Percentiles rank a stretch among this genome's conserved stretches.
Evolutionary conservation across 1,140 invertebrate genomes (phyloP).

Genomic region (Platyscapa corneri): DNA sequence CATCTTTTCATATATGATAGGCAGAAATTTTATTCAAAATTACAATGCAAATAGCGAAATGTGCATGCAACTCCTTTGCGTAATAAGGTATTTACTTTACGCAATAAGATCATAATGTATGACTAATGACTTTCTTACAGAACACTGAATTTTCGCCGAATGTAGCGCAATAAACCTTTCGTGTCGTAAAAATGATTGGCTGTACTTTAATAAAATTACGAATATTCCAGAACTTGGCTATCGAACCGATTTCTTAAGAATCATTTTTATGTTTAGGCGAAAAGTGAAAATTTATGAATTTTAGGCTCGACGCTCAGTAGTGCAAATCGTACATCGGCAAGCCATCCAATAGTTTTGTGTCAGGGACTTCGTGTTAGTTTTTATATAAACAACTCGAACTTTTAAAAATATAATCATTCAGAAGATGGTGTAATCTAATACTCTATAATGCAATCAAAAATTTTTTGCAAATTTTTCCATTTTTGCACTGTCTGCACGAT

Average conservation of each 20-base stretch:
- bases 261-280: background rate
- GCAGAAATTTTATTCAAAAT: background rate
- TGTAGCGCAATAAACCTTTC: slow-evolving; percentile 8
- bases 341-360: slow-evolving; percentile 30
- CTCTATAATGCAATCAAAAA: no score
- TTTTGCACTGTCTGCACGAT: no score
- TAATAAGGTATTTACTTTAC: slow-evolving; percentile 13
- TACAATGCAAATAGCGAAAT: slow-evolving; percentile 1
- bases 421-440: background rate
- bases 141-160: slow-evolving; percentile 28
- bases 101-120: slow-evolving; percentile 23
- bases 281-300: slow-evolving; percentile 26
- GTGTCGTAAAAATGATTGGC: background rate
- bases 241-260: background rate
- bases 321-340: background rate
- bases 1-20: background rate
- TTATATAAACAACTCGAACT: slow-evolving; percentile 23
- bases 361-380: slow-evolving; percentile 47
- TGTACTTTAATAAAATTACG: background rate
- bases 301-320: background rate
- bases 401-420: slow-evolving; percentile 7
- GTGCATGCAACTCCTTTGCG: slow-evolving; percentile 26
- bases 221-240: background rate
- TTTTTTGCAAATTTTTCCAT: no score
- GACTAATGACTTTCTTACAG: slow-evolving; percentile 26